Conservation (phyloP, 2,113 vertebrate genomes). For the Kryptolebias marmoratus region DNA sequence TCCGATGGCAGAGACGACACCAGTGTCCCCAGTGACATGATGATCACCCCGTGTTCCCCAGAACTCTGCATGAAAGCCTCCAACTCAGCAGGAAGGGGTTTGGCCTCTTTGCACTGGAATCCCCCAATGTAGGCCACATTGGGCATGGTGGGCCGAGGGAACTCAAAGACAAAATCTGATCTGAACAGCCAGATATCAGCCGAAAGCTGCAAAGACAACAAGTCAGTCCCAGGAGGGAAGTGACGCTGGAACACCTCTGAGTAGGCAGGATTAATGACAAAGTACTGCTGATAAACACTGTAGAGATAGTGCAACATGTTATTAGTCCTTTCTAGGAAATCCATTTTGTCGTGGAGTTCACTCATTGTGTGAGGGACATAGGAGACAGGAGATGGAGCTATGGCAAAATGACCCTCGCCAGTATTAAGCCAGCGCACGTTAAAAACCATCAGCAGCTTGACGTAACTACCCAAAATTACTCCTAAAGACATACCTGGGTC, state of each 20-base stretch:
- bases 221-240: slow-evolving; percentile 73
- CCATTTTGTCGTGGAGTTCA: slow-evolving; percentile 73
- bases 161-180: slow-evolving; percentile 77
- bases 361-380: slow-evolving; percentile 76
- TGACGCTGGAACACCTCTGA: slow-evolving; percentile 65
- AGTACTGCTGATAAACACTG: slow-evolving; percentile 39
- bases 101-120: slow-evolving; percentile 75
- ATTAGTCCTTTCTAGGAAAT: slow-evolving; percentile 69
- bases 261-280: slow-evolving; percentile 66
- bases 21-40: slow-evolving; percentile 79
- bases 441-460: slow-evolving; percentile 78
- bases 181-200: slow-evolving; percentile 80
- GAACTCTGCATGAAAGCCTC: slow-evolving; percentile 79
- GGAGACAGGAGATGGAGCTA: slow-evolving; percentile 76
- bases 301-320: slow-evolving; percentile 71
- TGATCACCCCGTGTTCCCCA: slow-evolving; percentile 77
- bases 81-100: slow-evolving; percentile 65
- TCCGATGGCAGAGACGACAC: slow-evolving; percentile 65
- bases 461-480: slow-evolving; percentile 72
- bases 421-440: slow-evolving; percentile 79
- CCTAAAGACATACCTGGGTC: slow-evolving; percentile 76
- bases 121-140: slow-evolving; percentile 79
- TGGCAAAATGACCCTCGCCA: slow-evolving; percentile 72
- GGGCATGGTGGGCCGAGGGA: slow-evolving; percentile 76
- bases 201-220: slow-evolving; percentile 65